Evolutionary conservation across 2,113 vertebrate species (phyloP), one percentile per base, ranked within the genome.

Genomic region (Platysteira castanea): DNA sequence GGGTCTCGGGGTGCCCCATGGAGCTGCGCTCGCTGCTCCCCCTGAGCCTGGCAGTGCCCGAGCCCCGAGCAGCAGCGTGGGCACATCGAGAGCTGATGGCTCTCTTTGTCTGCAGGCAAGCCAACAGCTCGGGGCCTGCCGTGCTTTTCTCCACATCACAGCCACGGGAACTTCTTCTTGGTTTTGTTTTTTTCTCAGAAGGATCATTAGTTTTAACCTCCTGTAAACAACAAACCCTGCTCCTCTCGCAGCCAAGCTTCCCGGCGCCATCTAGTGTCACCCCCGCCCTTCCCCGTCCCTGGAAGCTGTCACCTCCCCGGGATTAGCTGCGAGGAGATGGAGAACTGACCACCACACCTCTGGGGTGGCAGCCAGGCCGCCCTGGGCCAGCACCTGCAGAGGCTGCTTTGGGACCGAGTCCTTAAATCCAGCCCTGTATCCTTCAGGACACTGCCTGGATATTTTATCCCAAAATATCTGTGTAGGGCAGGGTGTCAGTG

Each of bases 251-350:
- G 79, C 52, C 85, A 89, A 74, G 91, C 73, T 86, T 75, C 41
- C 87, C 63, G 87, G 81, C 84, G 88, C 96, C 95, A 89, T 56
- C 97, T 96, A 94, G 93, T 93, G 94, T 64, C 75, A 46, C 80
- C 85, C 84, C 60, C 8, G 1, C 60, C 59, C 60, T 11, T 15
- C 52, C 64, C 61, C 30, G 42, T 5, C 23, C 6, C 52, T 30
- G 69, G 79, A 16, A 60, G 19, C 13, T 53, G 35, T 52, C 79
- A 10, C 86, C 69, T 89, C 65, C 27, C 13, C 49, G 5, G 22
- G 4, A 39, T 5, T 33, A 2, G 2, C 61, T 11, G 5, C 84
- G 8, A 9, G 53, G 26, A 57, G n/a, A 13, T 3, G 1, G 27
- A 12, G 65, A 78, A 59, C 31, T n/a, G 19, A 68, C 57, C 33